Conservation (phyloP, 2,888 invertebrate species). For the Ctena decussata region DNA sequence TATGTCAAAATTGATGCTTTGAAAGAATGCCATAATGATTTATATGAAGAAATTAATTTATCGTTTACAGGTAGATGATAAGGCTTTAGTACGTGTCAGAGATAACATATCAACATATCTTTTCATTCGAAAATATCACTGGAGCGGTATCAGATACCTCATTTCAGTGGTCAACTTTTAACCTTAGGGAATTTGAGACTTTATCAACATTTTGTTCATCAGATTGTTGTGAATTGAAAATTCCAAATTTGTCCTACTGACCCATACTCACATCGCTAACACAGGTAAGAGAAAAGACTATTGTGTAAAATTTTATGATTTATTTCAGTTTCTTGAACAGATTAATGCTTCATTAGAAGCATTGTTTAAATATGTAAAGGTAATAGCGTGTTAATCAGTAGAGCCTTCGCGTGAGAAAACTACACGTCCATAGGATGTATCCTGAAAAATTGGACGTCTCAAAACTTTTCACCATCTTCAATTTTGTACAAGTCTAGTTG, state of each 20-base stretch:
- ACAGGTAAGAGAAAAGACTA: neutral
- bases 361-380: neutral
- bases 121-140: neutral
- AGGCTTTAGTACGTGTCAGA: conserved; percentile 29
- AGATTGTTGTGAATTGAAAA: neutral
- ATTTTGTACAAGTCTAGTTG: no score
- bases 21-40: conserved; percentile 9
- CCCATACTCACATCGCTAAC: neutral
- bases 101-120: conserved; percentile 7
- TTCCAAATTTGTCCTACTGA: conserved; percentile 17
- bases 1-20: neutral
- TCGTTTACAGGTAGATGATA: conserved; percentile 1
- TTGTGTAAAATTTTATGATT: neutral
- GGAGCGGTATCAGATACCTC: conserved; percentile 9
- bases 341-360: conserved; percentile 9
- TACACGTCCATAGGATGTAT: no score
- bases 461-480: no score
- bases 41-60: conserved; percentile 14
- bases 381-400: neutral
- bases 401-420: no score
- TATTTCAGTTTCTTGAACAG: conserved; percentile 12
- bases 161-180: conserved; percentile 46
- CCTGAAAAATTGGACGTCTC: no score
- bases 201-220: neutral
- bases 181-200: conserved; percentile 19